A percentile compares a stretch with the other conserved stretches of the same genome.
phyloP scores from a whole-genome alignment of 2,888 invertebrate species.

The Troides oblongomaculatus region DNA sequence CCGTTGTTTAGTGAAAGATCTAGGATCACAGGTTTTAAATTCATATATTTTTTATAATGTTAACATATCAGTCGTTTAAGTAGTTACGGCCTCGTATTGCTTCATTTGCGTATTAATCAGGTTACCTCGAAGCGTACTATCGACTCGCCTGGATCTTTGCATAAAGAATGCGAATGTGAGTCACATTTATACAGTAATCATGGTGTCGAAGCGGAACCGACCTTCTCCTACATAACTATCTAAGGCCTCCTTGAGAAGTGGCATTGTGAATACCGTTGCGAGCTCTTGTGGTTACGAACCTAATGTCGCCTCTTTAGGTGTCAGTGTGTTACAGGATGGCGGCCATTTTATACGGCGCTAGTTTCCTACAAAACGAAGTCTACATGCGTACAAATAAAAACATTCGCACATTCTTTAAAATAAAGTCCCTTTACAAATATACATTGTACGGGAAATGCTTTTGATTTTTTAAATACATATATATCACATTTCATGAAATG shows the following conservation, averaged over 20 bases:
- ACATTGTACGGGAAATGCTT: too few relatives aligned
- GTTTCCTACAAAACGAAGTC: neutral
- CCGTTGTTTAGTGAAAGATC: too few relatives aligned
- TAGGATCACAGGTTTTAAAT: too few relatives aligned
- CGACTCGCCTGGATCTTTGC: conserved; percentile 15
- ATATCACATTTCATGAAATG: too few relatives aligned
- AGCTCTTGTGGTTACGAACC: conserved; percentile 24
- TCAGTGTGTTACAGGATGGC: conserved; percentile 22
- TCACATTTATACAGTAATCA: conserved; percentile 51
- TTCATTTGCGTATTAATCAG: neutral
- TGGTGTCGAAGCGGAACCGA: conserved; percentile 49
- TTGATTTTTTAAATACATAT: too few relatives aligned
- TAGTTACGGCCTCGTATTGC: neutral
- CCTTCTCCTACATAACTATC: conserved; percentile 40
- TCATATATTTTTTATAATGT: too few relatives aligned
- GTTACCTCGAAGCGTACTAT: neutral
- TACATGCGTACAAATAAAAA: neutral
- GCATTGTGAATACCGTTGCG: conserved; percentile 33
- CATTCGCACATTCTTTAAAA: neutral
- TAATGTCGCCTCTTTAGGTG: conserved; percentile 22
- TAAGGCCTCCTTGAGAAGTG: conserved; percentile 26
- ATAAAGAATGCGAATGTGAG: conserved; percentile 35
- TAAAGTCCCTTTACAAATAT: neutral
- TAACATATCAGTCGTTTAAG: too few relatives aligned
- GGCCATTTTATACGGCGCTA: neutral